A percentile compares a stretch with the other conserved stretches of the same genome.
Evolutionary conservation across 2,113 vertebrate genomes (phyloP).

Genomic region (Poeciliopsis occidentalis): DNA sequence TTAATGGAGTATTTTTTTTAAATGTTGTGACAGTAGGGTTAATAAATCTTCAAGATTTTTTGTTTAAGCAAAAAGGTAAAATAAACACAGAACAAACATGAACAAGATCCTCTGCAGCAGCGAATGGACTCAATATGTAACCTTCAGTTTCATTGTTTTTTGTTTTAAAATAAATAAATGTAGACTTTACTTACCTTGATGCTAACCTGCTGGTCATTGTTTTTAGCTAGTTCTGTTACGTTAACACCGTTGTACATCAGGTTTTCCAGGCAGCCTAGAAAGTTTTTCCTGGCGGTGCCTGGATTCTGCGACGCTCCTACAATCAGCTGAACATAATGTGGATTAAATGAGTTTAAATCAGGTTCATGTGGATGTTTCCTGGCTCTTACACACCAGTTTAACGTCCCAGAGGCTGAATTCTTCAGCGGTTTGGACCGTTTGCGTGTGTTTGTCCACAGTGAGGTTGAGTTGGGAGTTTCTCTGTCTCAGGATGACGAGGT

Average conservation of each 20-base stretch:
- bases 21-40: not conserved
- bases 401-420: slow-evolving; percentile 84
- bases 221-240: slow-evolving; percentile 83
- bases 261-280: slow-evolving; percentile 94
- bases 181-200: slow-evolving; percentile 77
- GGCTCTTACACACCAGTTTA: slow-evolving; percentile 82
- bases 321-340: slow-evolving; percentile 81
- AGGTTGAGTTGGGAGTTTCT: slow-evolving; percentile 87
- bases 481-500: slow-evolving; percentile 84
- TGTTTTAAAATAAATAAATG: not conserved
- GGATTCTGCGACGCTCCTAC: slow-evolving; percentile 84
- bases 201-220: slow-evolving; percentile 76
- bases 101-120: too few relatives aligned
- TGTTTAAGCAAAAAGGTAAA: too few relatives aligned
- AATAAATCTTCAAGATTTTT: too few relatives aligned
- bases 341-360: not conserved
- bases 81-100: too few relatives aligned
- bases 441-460: slow-evolving; percentile 89
- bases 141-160: too few relatives aligned
- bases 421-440: slow-evolving; percentile 82
- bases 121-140: too few relatives aligned
- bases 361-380: not conserved
- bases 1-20: not conserved
- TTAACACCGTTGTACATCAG: slow-evolving; percentile 86
- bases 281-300: slow-evolving; percentile 75